Base-by-base conservation (phyloP, 2,888 invertebrate species). In the Galerucella calmariensis region DNA sequence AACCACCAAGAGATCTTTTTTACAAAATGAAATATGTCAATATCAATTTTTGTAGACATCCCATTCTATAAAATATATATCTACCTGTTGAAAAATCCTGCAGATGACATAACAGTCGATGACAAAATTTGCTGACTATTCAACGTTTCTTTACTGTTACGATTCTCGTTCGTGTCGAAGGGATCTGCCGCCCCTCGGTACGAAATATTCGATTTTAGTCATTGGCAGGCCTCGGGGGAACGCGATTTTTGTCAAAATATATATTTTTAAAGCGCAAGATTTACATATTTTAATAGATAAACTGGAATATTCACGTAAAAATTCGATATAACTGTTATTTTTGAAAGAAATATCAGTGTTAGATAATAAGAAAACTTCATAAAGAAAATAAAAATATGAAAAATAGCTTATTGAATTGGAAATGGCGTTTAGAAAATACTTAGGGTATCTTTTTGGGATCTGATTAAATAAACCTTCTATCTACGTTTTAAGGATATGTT, bases 391-490 rank as follows among this genome's bases (percentile, higher is more conserved):
- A 35, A 35, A 35, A 35, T 35, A 6, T 35, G 35, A 35, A 35
- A 35, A 35, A 35, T 35, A 6, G 35, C 5, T 35, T 5, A 35
- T 35, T 35, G 35, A 6, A 5, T 35, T 35, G 27, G 27, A 4
- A 27, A 27, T 27, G 4, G 4, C 35, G 35, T 35, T 35, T 35
- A 5, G 35, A 35, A 35, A 35, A 35, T 27, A 35, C 61, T 61
- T 10, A 27, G 35, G 12, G 12, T 27, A 61, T 35, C 20, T 61
- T 27, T 61, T 12, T 24, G 35, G 35, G 35, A 61, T 62, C 35
- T 27, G 62, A 62, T 41, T 16, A 62, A 35, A 62, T 62, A 62
- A 62, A 62, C 44, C 62, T 41, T 62, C 41, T 62, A 62, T 62
- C 41, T 20, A 62, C n/a, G 35, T 41, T 41, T 41, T 62, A 62